Base-by-base conservation (phyloP, 2,797 vertebrate species). In the Hozukius guyotensis region DNA sequence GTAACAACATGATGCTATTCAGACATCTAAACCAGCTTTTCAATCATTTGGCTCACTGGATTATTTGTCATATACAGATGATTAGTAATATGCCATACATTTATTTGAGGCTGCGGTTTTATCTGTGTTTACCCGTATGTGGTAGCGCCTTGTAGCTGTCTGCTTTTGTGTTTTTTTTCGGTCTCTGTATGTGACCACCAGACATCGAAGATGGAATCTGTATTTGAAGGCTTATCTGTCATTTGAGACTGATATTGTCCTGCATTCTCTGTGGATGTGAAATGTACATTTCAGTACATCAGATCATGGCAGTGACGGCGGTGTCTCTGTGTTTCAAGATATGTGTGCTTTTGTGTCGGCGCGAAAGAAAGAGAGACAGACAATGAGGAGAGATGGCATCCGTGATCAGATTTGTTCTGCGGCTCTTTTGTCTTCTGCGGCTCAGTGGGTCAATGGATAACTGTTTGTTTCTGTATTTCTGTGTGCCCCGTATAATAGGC, bases 251-350 rank as follows among this genome's bases (percentile, higher is more conserved):
- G 75, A 83, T 87, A 83, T 82, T 81, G 75, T 81, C 61, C 78
- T 81, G 65, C 52, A 75, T 75, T 80, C 75, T 80, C 32, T 61
- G 61, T 63, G 65, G 82, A 85, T 82, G 60, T 82, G 82, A 90
- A 89, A 88, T 88, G 75, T 81, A 86, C 84, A 85, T 89, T 86
- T 87, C 73, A 64, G 68, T 78, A 80, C 80, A 85, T 88, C 86
- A 83, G 78, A 89, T 90, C 75, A 63, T 36, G 49, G 53, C 80
- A 49, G 60, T 52, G 77, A 84, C 53, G 77, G 38, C 18, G 31
- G 36, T 27, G 66, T 88, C 73, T 75, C 71, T 64, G 66, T 57
- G 49, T 82, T 82, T 85, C 63, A 67, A 83, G 81, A 84, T 67
- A 57, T 63, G 34, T 76, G 31, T 42, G 38, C 72, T 77, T 82